Base-by-base conservation (phyloP, 1,140 invertebrate species). In the Sitodiplosis mosellana region DNA sequence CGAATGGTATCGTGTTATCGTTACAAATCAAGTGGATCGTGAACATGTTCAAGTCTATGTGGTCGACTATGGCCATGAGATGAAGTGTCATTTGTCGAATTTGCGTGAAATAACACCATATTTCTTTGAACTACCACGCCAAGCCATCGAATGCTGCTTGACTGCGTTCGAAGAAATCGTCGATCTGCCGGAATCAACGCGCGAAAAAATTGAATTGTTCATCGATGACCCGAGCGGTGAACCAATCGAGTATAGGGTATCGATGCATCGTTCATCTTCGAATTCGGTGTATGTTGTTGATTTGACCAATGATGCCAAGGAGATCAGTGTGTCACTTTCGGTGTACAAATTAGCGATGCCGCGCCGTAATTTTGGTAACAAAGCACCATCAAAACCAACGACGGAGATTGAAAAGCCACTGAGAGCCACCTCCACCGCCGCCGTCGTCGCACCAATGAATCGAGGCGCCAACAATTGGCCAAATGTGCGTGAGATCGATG, bases 21-120 rank as follows among this genome's bases (percentile, higher is more conserved):
- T 18, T 69, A 75, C 54, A 70, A 83, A 7, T 55, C 72, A 15
- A 54, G 58, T 70, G 2, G 58, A 57, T 38, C 65, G 63, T 12
- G 63, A 69, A 2, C 62, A 64, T 43, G 59, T 74, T 2, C 66
- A 66, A 36, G 75, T 84, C 0, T 64, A 69, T 7, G 84, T 83
- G 63, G 77, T 88, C 1, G 85, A 89, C 63, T 86, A 81, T 69
- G 85, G 84, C 0, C 86, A 86, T 58, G 77, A 82, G 56, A 79
- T 56, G 69, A 68, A 41, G 70, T 83, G 27, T 27, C 11, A 70
- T 11, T 55, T 68, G 0, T 61, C 65, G 15, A 59, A 72, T 20
- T 59, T 87, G 12, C 74, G 76, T 50, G 63, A 63, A 5, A 81
- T 85, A 12, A 70, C 71, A 20, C 67, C 73, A 8, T 72, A 80